Percentiles rank a stretch among this genome's conserved stretches.
These are phyloP conservation scores for Bucco capensis DNA, from an alignment of 2,113 vertebrate species.

Conservation along the genomic window DNA sequence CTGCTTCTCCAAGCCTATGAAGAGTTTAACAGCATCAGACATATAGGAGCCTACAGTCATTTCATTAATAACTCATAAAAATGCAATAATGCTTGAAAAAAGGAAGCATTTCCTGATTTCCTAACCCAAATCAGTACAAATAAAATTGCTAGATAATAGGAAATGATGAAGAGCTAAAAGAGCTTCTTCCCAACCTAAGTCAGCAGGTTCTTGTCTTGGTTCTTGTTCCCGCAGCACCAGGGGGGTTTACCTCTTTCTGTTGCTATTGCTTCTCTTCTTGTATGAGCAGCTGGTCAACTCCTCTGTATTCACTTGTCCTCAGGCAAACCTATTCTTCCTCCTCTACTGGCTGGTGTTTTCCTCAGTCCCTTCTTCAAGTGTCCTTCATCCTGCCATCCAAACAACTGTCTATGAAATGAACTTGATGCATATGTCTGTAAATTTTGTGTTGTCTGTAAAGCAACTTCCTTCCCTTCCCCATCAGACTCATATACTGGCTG, in stretches of 20 bases:
- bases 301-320: background rate
- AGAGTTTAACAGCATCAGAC: background rate
- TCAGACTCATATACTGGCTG: background rate
- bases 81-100: background rate
- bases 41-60: background rate
- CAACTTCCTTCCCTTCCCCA: background rate
- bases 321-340: background rate
- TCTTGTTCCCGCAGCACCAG: background rate
- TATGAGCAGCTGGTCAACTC: background rate
- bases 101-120: background rate
- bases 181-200: background rate
- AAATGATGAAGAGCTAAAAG: background rate
- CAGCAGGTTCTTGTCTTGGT: background rate
- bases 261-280: background rate
- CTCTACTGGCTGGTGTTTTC: background rate
- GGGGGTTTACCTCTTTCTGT: background rate
- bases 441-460: background rate
- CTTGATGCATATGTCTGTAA: background rate
- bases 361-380: background rate
- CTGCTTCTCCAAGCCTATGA: background rate
- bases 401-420: background rate
- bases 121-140: background rate
- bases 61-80: slow-evolving; percentile 3
- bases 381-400: background rate
- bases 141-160: background rate